Percentiles rank a stretch among this genome's conserved stretches.
These are phyloP conservation scores for Mustelus asterias DNA, from an alignment of 2,113 vertebrate genomes.

Conservation along the genomic window DNA sequence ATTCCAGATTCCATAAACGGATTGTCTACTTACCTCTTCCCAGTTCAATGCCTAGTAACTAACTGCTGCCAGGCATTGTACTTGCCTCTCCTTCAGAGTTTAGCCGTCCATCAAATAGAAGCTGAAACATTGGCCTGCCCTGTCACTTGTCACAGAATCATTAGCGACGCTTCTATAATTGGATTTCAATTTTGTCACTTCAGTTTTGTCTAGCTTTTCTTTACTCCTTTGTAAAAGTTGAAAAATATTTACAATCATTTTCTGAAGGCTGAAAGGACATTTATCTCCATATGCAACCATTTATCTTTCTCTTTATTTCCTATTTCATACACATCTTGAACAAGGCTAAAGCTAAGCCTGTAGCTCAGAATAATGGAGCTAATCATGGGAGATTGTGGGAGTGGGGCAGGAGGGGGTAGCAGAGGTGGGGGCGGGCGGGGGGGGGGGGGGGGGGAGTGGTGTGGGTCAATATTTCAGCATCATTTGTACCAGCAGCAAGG, in stretches of 20 bases:
- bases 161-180: neutral
- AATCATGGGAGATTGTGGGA: neutral
- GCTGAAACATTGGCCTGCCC: neutral
- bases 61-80: neutral
- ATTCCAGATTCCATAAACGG: neutral
- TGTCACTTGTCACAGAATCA: neutral
- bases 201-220: neutral
- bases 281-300: neutral
- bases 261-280: neutral
- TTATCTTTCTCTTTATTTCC: neutral
- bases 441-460: no score
- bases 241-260: neutral
- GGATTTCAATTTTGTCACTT: neutral
- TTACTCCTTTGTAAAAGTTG: neutral
- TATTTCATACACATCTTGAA: neutral
- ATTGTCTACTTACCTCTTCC: neutral
- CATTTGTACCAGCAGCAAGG: neutral
- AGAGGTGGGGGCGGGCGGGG: no score
- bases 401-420: no score
- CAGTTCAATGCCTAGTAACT: neutral
- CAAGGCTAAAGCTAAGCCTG: neutral
- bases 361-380: neutral
- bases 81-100: neutral
- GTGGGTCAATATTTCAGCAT: neutral
- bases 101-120: neutral